Evolutionary conservation across 1,140 invertebrate species (phyloP).

Genomic region (Temnothorax longispinosus): DNA sequence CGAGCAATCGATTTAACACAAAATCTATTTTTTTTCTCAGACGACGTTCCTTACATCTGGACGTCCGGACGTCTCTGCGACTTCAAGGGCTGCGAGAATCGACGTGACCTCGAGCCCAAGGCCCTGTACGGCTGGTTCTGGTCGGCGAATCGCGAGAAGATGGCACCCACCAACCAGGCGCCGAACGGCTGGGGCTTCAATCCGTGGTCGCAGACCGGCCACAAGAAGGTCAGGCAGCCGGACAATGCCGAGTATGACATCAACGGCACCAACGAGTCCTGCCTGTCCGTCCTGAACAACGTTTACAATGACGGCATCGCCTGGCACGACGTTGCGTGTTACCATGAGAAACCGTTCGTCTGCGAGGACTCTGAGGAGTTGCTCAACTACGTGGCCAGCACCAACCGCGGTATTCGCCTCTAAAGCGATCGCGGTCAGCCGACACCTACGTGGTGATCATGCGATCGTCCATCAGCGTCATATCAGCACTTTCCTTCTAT

Average conservation of each 20-base stretch:
- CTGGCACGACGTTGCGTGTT: slow-evolving; percentile 97
- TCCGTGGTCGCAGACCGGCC: slow-evolving; percentile 95
- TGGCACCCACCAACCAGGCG: slow-evolving; percentile 92
- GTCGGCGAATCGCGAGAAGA: slow-evolving; percentile 95
- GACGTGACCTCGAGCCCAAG: slow-evolving; percentile 94
- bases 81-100: slow-evolving; percentile 96
- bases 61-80: slow-evolving; percentile 95
- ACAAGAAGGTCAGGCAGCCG: slow-evolving; percentile 94
- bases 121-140: slow-evolving; percentile 96
- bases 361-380: slow-evolving; percentile 96
- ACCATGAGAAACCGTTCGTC: slow-evolving; percentile 95
- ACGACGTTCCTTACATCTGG: slow-evolving; percentile 97
- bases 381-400: slow-evolving; percentile 92
- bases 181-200: slow-evolving; percentile 91
- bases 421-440: slow-evolving; percentile 82
- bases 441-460: slow-evolving; percentile 42
- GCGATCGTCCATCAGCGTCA: slow-evolving; percentile 58
- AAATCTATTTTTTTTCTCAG: slow-evolving; percentile 82
- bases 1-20: neutral
- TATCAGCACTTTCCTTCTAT: slow-evolving; percentile 57
- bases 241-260: slow-evolving; percentile 97
- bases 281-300: slow-evolving; percentile 94
- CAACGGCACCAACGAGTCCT: slow-evolving; percentile 95
- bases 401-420: slow-evolving; percentile 92
- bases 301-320: slow-evolving; percentile 96